Conservation (phyloP, 2,797 vertebrate genomes). For the Spinus pinus region DNA sequence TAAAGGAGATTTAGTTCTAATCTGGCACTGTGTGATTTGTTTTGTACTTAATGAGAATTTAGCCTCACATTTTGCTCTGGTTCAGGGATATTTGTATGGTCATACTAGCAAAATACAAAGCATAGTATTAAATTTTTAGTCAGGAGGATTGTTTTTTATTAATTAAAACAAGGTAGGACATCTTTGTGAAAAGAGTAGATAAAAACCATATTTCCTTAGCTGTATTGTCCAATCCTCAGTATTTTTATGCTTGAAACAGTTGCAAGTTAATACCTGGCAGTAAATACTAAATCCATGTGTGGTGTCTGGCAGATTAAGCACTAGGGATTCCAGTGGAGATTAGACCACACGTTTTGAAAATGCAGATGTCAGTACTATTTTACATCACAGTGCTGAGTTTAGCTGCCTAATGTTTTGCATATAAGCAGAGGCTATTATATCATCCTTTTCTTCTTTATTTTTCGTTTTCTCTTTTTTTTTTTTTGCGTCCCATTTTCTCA, state of each 20-base stretch:
- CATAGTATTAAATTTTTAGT: neutral
- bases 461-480: fast-evolving
- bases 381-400: slow-evolving; percentile 35
- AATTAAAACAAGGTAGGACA: neutral
- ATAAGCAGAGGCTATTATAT: neutral
- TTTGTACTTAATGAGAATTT: neutral
- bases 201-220: neutral
- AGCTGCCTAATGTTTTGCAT: slow-evolving; percentile 41
- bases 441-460: neutral
- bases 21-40: neutral
- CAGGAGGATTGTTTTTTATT: neutral
- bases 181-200: neutral
- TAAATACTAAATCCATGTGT: slow-evolving; percentile 62
- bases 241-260: slow-evolving; percentile 69
- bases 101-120: neutral
- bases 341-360: slow-evolving; percentile 40
- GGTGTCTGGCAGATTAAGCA: slow-evolving; percentile 71
- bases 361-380: slow-evolving; percentile 59
- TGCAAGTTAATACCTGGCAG: slow-evolving; percentile 63
- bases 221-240: slow-evolving; percentile 17
- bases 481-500: neutral
- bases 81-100: neutral
- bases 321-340: slow-evolving; percentile 60
- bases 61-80: neutral
- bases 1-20: neutral